phyloP scores from a whole-genome alignment of 2,888 invertebrate species.

The Anaspis maculata region DNA sequence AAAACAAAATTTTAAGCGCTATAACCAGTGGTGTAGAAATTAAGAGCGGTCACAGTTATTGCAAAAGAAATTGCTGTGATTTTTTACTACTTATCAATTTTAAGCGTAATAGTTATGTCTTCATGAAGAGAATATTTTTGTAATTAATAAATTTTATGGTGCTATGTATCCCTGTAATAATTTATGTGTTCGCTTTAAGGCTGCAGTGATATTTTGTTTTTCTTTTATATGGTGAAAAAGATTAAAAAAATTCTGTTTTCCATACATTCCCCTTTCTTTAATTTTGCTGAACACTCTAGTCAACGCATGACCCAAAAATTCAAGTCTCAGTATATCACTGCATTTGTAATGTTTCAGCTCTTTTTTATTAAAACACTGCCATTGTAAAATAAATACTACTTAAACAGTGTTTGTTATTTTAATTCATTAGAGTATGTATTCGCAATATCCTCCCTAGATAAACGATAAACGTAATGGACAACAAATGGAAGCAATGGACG shows the following conservation, averaged over 20 bases:
- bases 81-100: slow-evolving; percentile 11
- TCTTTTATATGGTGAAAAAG: slow-evolving; percentile 24
- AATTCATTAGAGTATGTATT: too few relatives aligned
- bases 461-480: too few relatives aligned
- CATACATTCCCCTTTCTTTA: slow-evolving; percentile 14
- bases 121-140: slow-evolving; percentile 29
- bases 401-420: slow-evolving; percentile 6
- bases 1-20: too few relatives aligned
- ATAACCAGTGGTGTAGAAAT: slow-evolving; percentile 11
- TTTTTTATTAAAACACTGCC: slow-evolving; percentile 35
- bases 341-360: slow-evolving; percentile 14
- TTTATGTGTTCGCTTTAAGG: slow-evolving; percentile 24
- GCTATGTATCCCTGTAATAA: slow-evolving; percentile 26
- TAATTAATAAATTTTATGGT: slow-evolving; percentile 32
- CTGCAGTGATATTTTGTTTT: slow-evolving; percentile 23
- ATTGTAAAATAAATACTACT: slow-evolving; percentile 35
- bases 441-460: too few relatives aligned
- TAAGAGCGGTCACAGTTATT: slow-evolving; percentile 16
- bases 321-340: slow-evolving; percentile 12
- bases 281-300: slow-evolving; percentile 24
- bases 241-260: not conserved
- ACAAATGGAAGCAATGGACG: too few relatives aligned
- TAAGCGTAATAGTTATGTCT: slow-evolving; percentile 17
- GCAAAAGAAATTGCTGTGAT: slow-evolving; percentile 19
- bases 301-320: slow-evolving; percentile 18